Conservation (phyloP, 2,888 invertebrate species). For the Pyrocoelia pectoralis region DNA sequence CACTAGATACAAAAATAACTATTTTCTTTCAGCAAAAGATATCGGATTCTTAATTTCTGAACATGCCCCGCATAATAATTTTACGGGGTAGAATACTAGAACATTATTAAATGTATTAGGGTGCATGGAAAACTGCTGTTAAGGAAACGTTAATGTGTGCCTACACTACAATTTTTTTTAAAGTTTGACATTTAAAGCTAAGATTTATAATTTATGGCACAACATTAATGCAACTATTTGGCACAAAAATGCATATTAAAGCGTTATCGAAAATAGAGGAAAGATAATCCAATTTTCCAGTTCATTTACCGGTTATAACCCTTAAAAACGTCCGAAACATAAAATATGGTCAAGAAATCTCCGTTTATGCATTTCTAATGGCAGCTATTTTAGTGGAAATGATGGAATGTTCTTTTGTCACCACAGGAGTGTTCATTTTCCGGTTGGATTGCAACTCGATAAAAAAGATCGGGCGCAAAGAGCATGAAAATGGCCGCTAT, state of each 20-base stretch:
- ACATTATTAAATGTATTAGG: too few species aligned
- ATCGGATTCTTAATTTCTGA: too few species aligned
- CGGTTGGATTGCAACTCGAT: constrained; percentile 61
- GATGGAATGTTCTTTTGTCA: constrained; percentile 62
- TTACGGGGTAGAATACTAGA: too few species aligned
- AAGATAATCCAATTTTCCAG: constrained; percentile 46
- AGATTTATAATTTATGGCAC: neutral
- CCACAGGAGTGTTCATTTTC: constrained; percentile 63
- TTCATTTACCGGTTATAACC: constrained; percentile 49
- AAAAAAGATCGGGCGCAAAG: constrained; percentile 59
- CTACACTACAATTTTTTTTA: too few species aligned
- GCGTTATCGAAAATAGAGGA: constrained; percentile 34
- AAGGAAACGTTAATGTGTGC: too few species aligned
- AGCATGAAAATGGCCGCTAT: constrained; percentile 58
- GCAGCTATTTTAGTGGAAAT: constrained; percentile 59
- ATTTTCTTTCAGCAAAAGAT: too few species aligned
- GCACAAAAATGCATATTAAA: constrained; percentile 38
- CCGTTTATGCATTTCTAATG: constrained; percentile 61
- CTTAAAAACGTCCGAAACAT: constrained; percentile 47
- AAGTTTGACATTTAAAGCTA: too few species aligned
- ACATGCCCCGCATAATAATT: too few species aligned
- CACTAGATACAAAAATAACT: too few species aligned
- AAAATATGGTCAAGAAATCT: constrained; percentile 51
- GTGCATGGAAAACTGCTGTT: too few species aligned
- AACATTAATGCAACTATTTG: neutral